Conservation (phyloP, 2,888 invertebrate genomes). For the Drosophila falleni region DNA sequence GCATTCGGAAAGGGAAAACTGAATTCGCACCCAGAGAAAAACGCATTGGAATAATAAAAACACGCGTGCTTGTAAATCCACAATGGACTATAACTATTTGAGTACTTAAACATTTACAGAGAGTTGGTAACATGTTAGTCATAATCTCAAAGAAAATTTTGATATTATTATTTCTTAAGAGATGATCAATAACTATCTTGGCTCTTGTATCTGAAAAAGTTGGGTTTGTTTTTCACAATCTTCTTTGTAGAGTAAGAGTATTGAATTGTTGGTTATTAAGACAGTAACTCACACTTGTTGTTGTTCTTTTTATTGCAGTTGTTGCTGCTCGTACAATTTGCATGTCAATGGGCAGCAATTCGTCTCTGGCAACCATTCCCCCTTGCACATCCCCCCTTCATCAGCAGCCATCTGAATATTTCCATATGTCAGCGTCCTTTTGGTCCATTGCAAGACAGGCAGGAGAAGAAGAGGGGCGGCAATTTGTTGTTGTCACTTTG, state of each 20-base stretch:
- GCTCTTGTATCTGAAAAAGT: not conserved
- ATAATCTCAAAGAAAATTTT: not conserved
- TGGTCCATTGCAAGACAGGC: conserved; percentile 41
- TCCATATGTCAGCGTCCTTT: conserved; percentile 75
- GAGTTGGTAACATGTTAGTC: not conserved
- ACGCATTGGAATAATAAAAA: conserved; percentile 53
- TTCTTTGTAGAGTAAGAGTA: conserved; percentile 25
- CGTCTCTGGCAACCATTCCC: conserved; percentile 46
- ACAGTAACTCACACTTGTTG: not conserved
- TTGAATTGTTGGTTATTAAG: conserved; percentile 13
- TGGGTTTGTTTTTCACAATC: not conserved
- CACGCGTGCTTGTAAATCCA: conserved; percentile 18
- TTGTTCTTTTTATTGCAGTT: conserved; percentile 37
- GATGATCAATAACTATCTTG: not conserved
- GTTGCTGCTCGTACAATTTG: conserved; percentile 66
- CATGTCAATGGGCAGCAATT: conserved; percentile 76
- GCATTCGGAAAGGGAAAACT: conserved; percentile 14
- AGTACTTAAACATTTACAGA: not conserved
- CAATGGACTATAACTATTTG: not conserved
- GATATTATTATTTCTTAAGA: not conserved
- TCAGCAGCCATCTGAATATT: conserved; percentile 67
- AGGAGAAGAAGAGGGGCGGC: conserved; percentile 44
- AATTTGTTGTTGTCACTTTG: conserved; percentile 81
- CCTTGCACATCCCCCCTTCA: conserved; percentile 5
- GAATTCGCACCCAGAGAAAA: conserved; percentile 33